Conservation (phyloP, 1,140 invertebrate species). For the Matsumurasca onukii region DNA sequence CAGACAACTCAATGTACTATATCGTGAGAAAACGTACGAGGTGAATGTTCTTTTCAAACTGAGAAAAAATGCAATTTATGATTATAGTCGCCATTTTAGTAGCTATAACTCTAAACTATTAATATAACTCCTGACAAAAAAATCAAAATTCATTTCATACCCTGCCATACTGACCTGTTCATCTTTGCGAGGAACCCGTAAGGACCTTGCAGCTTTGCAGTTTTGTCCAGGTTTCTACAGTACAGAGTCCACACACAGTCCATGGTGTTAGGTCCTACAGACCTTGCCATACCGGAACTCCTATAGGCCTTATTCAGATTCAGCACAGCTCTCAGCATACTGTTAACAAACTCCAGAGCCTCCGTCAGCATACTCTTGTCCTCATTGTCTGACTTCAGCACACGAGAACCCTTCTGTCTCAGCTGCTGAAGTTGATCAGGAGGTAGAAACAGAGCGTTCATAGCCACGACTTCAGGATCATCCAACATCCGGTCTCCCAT, state of each 20-base stretch:
- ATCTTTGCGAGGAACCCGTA: constrained; percentile 61
- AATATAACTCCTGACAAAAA: too few relatives aligned
- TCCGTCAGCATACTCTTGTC: constrained; percentile 45
- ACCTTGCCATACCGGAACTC: constrained; percentile 45
- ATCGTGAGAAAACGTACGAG: too few relatives aligned
- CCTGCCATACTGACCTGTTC: constrained; percentile 61
- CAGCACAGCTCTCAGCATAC: constrained; percentile 56
- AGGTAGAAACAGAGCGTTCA: constrained; percentile 57
- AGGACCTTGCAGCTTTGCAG: constrained; percentile 53
- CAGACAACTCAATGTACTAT: too few relatives aligned
- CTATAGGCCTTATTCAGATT: constrained; percentile 58
- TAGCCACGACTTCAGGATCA: constrained; percentile 56
- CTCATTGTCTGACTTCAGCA: constrained; percentile 14
- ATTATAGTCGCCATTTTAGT: too few relatives aligned
- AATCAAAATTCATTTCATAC: too few relatives aligned
- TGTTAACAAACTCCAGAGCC: constrained; percentile 55
- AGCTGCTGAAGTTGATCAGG: constrained; percentile 48
- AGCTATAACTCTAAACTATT: too few relatives aligned
- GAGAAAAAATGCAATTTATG: too few relatives aligned
- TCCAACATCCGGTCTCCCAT: constrained; percentile 50
- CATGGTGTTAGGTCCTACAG: constrained; percentile 44
- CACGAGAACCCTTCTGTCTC: constrained; percentile 35
- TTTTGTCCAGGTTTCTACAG: constrained; percentile 59
- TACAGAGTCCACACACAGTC: constrained; percentile 64
- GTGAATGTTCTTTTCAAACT: too few relatives aligned